A percentile compares a stretch with the other conserved stretches of the same genome.
phyloP scores from a whole-genome alignment of 1,140 invertebrate species.

The Battus philenor region DNA sequence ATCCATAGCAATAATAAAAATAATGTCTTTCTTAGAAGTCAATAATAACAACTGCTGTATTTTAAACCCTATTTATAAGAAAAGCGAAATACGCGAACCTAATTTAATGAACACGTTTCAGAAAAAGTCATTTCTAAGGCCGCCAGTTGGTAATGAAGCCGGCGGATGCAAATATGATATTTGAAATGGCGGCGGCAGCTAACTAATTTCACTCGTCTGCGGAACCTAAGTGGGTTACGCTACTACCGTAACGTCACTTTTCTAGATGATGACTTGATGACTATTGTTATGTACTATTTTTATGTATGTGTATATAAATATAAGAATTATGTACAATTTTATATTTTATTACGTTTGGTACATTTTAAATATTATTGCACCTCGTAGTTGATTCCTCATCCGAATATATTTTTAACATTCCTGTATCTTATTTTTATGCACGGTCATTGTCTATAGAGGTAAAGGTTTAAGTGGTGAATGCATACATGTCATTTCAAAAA shows the following conservation, averaged over 20 bases:
- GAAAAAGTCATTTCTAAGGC: conserved; percentile 22
- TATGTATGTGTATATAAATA: not conserved
- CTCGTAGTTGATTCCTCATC: too few species aligned
- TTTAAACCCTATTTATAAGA: too few species aligned
- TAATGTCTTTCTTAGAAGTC: too few species aligned
- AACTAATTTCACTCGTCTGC: conserved; percentile 65
- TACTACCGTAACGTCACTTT: conserved; percentile 25
- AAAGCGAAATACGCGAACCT: not conserved
- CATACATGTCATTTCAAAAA: too few species aligned
- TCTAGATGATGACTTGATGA: conserved; percentile 8
- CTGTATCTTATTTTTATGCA: too few species aligned
- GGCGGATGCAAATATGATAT: conserved; percentile 66
- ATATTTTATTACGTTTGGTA: too few species aligned
- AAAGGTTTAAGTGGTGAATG: too few species aligned
- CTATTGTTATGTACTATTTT: not conserved
- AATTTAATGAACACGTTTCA: conserved; percentile 6
- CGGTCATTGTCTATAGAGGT: too few species aligned
- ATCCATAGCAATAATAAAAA: too few species aligned
- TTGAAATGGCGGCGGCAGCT: conserved; percentile 56
- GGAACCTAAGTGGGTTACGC: conserved; percentile 62
- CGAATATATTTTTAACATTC: too few species aligned
- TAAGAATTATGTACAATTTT: not conserved
- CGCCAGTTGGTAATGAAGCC: conserved; percentile 47
- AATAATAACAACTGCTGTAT: too few species aligned
- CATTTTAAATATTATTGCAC: too few species aligned